Evolutionary conservation across 2,113 vertebrate species (phyloP), one percentile per base, ranked within the genome.

Genomic region (Ciconia boyciana): DNA sequence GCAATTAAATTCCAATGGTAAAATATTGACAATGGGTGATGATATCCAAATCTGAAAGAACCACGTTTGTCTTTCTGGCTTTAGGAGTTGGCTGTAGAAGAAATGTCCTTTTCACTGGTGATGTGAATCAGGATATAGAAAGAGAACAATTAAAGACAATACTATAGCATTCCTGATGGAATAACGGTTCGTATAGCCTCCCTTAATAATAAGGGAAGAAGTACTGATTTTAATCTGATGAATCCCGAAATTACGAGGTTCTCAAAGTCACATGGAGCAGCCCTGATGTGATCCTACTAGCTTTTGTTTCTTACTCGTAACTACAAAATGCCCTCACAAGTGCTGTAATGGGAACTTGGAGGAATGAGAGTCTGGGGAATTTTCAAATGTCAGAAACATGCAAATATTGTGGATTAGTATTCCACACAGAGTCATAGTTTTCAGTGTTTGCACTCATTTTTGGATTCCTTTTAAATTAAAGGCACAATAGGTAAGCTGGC

Each of bases 401-500:
- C 68, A 94, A 94, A 94, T 91, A 90, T 69, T 62, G 13, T 0
- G 0, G 78, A 90, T 94, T 88, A 95, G 90, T 83, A 93, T 93
- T 96, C 97, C 93, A 90, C 46, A 55, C 79, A 85, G 93, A 86
- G 78, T 71, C 84, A 26, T 94, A 43, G 94, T 94, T 96, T 95
- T 80, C 92, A 90, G 86, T 90, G 83, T 97, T 96, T 96, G 92
- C 91, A 89, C 64, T 95, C 91, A 65, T 66, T 96, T 95, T 91
- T 94, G 46, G 60, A 83, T 90, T 85, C 64, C 84, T 91, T 97
- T 96, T 91, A 95, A 97, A 96, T 95, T 95, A 96, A 94, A 88
- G 70, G 60, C 91, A 93, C 93, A 95, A 95, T 90, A 96, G 91
- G 94, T 90, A 96, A 95, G 82, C 71, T 93, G 93, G 83, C 62